Conservation (phyloP, 2,888 invertebrate species). For the Galerucella calmariensis region DNA sequence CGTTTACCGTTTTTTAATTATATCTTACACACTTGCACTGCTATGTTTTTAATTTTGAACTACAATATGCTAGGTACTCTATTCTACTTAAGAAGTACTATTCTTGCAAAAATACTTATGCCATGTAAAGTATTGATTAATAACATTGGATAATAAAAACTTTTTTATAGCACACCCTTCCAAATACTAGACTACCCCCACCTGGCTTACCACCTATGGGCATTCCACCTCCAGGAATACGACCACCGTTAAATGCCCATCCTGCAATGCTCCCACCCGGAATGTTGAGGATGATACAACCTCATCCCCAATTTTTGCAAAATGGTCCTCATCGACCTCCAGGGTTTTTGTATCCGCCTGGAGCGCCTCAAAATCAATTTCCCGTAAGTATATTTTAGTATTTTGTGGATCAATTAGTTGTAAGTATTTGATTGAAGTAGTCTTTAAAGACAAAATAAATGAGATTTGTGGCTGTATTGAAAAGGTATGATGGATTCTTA, state of each 20-base stretch:
- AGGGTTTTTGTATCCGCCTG: slow-evolving; percentile 49
- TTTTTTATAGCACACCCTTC: slow-evolving; percentile 52
- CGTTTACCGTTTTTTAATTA: too few species aligned
- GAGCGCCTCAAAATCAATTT: slow-evolving; percentile 39
- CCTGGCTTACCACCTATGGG: slow-evolving; percentile 64
- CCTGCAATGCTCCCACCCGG: slow-evolving; percentile 54
- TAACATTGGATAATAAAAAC: not conserved
- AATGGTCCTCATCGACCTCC: slow-evolving; percentile 50
- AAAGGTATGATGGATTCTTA: too few species aligned
- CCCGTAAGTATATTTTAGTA: slow-evolving; percentile 41
- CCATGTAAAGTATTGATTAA: too few species aligned
- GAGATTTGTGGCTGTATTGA: too few species aligned
- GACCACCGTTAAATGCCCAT: slow-evolving; percentile 45
- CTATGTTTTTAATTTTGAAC: too few species aligned
- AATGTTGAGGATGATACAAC: slow-evolving; percentile 53
- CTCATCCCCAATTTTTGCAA: slow-evolving; percentile 51
- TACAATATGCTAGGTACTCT: too few species aligned
- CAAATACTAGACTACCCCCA: slow-evolving; percentile 62
- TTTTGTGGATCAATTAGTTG: not conserved
- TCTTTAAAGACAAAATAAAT: too few species aligned
- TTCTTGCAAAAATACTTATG: too few species aligned
- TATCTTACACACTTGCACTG: too few species aligned
- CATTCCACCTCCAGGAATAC: slow-evolving; percentile 60
- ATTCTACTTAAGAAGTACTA: too few species aligned
- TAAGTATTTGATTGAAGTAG: not conserved